These are phyloP conservation scores for Hymenopus coronatus DNA, from an alignment of 2,888 invertebrate species.

Conservation along the genomic window DNA sequence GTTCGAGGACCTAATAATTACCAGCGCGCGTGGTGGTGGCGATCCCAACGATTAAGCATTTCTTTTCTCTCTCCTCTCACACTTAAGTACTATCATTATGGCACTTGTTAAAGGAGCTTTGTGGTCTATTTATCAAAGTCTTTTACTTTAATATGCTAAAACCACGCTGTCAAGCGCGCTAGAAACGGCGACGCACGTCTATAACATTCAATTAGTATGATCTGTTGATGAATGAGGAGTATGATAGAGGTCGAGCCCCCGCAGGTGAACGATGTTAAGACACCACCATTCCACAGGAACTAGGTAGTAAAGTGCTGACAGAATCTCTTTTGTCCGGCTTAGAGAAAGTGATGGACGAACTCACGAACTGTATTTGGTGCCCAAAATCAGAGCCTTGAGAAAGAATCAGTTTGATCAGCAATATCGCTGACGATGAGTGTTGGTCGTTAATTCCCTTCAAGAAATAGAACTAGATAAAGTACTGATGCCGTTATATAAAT, in stretches of 20 bases:
- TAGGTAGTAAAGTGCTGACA: background rate
- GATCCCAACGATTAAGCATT: background rate
- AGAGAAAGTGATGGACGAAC: background rate
- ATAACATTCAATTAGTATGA: slow-evolving; percentile 13
- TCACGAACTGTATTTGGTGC: background rate
- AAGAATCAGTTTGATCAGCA: too few species aligned
- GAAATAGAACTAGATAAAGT: too few species aligned
- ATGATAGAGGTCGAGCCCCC: background rate
- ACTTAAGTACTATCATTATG: slow-evolving; percentile 4
- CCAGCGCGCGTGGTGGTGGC: background rate
- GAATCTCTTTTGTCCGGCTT: background rate
- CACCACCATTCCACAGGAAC: background rate
- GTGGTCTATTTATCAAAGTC: background rate
- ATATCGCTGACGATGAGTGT: too few species aligned
- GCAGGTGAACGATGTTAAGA: background rate
- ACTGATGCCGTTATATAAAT: too few species aligned
- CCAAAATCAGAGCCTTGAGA: background rate
- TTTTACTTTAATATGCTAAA: background rate
- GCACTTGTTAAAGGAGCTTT: background rate
- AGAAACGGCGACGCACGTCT: background rate
- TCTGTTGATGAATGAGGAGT: slow-evolving; percentile 7
- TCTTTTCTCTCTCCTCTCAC: background rate
- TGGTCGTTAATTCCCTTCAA: too few species aligned
- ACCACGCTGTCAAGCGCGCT: background rate
- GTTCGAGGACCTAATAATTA: background rate